These are phyloP conservation scores for Echeneis naucrates DNA, from an alignment of 2,797 vertebrate genomes.

Conservation along the genomic window DNA sequence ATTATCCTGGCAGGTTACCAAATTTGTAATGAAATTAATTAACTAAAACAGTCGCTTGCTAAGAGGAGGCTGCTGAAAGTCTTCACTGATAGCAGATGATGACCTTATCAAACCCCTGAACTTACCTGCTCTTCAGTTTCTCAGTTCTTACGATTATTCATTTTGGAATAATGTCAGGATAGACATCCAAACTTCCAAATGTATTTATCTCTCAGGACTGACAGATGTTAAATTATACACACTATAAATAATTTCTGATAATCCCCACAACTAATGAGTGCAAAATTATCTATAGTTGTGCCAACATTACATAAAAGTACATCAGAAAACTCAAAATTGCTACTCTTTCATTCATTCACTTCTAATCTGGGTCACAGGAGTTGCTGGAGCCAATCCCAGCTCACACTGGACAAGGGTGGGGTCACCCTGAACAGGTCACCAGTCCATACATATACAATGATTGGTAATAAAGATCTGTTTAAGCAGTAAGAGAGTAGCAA, in stretches of 20 bases:
- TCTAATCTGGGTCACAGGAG: no score
- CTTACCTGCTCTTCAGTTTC: background rate
- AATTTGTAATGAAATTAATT: slow-evolving; percentile 19
- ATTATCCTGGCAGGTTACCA: slow-evolving; percentile 26
- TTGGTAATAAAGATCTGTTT: no score
- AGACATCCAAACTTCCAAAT: slow-evolving; percentile 7
- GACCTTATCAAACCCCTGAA: background rate
- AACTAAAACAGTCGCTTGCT: slow-evolving; percentile 17
- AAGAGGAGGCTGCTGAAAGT: background rate
- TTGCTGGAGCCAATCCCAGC: no score
- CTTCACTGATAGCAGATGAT: background rate
- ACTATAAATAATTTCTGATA: background rate
- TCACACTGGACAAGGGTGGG: no score
- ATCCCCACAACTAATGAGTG: background rate
- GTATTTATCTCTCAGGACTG: background rate
- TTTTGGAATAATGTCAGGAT: slow-evolving; percentile 19
- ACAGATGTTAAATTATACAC: background rate
- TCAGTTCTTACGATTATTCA: background rate
- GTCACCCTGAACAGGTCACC: no score
- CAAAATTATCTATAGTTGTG: background rate
- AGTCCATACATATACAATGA: no score
- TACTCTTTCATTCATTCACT: no score
- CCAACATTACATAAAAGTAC: no score
- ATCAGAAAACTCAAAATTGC: background rate
- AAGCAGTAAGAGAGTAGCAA: no score